phyloP scores from a whole-genome alignment of 2,113 vertebrate species.

The Xenopus borealis region DNA sequence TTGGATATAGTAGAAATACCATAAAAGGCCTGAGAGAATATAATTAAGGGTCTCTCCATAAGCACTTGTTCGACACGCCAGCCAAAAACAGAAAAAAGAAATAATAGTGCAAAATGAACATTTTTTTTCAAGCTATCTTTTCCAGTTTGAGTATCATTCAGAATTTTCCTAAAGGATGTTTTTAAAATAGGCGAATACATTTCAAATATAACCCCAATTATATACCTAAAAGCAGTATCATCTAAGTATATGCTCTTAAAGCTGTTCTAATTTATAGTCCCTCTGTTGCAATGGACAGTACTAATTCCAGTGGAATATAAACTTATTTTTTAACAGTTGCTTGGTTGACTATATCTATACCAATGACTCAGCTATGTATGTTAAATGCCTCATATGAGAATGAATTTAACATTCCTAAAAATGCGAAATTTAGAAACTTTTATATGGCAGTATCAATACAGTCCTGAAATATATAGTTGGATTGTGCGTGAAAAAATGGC shows the following conservation, averaged over 20 bases:
- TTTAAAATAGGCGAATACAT: slow-evolving; percentile 7
- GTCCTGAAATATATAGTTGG: no score
- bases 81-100: slow-evolving; percentile 58
- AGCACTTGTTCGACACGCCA: slow-evolving; percentile 75
- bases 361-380: no score
- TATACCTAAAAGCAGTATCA: slow-evolving; percentile 22
- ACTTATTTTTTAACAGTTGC: slow-evolving; percentile 5
- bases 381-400: no score
- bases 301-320: not conserved
- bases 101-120: slow-evolving; percentile 76
- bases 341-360: slow-evolving; percentile 12
- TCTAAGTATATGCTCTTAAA: not conserved
- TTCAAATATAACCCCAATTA: slow-evolving; percentile 31
- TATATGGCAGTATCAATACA: no score
- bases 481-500: no score
- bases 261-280: slow-evolving; percentile 4
- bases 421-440: no score
- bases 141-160: slow-evolving; percentile 52
- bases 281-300: slow-evolving; percentile 19
- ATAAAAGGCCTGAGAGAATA: slow-evolving; percentile 81
- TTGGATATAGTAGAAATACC: slow-evolving; percentile 81
- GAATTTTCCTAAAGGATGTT: slow-evolving; percentile 28
- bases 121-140: slow-evolving; percentile 69
- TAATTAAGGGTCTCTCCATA: slow-evolving; percentile 72
- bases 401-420: no score